Evolutionary conservation across 2,797 vertebrate species (phyloP), one percentile per base, ranked within the genome.

Genomic region (Agapornis canus): DNA sequence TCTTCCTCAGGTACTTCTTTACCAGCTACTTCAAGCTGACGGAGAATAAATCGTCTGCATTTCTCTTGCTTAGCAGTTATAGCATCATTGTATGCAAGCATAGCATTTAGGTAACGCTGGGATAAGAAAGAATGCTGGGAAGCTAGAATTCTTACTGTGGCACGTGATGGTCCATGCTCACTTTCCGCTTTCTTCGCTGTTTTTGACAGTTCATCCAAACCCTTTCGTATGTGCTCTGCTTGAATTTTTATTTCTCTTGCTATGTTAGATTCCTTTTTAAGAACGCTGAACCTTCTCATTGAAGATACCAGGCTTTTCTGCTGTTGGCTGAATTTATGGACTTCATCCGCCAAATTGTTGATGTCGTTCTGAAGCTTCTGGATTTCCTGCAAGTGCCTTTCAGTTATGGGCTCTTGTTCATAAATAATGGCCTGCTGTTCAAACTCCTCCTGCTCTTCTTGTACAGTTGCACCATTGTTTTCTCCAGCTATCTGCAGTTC

Each of bases 251-350:
- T 99, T 91, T 98, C 98, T 85, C 98, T 98, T 6, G 98, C 98
- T 71, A 98, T 90, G 88, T 98, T 99, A 75, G 98, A 98, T 83
- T 99, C 99, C 96, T 98, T 99, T 93, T 99, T 99, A 94, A 99
- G 98, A 86, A 99, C 97, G 11, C 99, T 99, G 96, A 99, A 99
- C 23, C 99, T 98, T 72, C 99, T 98, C 99, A 99, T 99, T 17
- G 98, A 98, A 59, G 99, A 98, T 80, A 99, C 95, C 13, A 99
- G 96, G 56, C 96, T 98, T 94, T 98, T 99, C 82, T 99, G 99
- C 94, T 99, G 98, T 61, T 99, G 98, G 85, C 98, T 98, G 97
- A 99, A 99, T 76, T 98, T 99, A 25, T 91, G 96, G 76, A 99
- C 99, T 96, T 99, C 98, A 2, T 96, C 97, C 45, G 98, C 98